Evolutionary conservation across 2,888 invertebrate genomes (phyloP), one percentile per base, ranked within the genome.

Genomic region (Thymelicus acteon): DNA sequence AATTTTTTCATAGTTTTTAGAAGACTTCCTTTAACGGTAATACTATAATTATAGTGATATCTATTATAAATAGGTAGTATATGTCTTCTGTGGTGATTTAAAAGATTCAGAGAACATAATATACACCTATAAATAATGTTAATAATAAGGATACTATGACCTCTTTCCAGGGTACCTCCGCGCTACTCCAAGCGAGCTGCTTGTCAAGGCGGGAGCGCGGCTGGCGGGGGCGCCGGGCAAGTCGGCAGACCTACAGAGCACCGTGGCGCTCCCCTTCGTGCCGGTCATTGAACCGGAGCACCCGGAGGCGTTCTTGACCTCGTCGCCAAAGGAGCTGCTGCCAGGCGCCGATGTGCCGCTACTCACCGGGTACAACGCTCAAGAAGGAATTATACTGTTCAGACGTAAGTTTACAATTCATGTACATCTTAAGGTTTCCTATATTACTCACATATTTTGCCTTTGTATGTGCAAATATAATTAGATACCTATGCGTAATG

Each of bases 321-420:
- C 91, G 60, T 80, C 88, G 8, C 96, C 96, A 0, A 78, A 82
- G 13, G 88, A 90, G 0, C 80, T 91, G 44, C 83, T 95, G 54
- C 89, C 91, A 0, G 95, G 95, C 19, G 90, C 92, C 31, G 94
- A 94, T 67, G 94, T 95, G 13, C 96, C 96, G 0, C 93, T 95
- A 77, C 92, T 96, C 74, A 94, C 95, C 0, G 96, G 96, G 0
- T 95, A 95, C 78, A 96, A 95, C 72, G 95, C 95, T 0, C 95
- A 96, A 75, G 96, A 96, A 77, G 96, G 95, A n/a, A 94, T 95
- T 80, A 91, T 95, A 47, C 89, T 95, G n/a, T 94, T 95, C 67
- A 85, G 95, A 89, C 90, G 95, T 95, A 79, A 93, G 92, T 87
- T 13, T 8, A n/a, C 0, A 19, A 8, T 15, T 60, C 13, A 12